Conservation (phyloP, 2,797 vertebrate genomes). For the Sciurus carolinensis region DNA sequence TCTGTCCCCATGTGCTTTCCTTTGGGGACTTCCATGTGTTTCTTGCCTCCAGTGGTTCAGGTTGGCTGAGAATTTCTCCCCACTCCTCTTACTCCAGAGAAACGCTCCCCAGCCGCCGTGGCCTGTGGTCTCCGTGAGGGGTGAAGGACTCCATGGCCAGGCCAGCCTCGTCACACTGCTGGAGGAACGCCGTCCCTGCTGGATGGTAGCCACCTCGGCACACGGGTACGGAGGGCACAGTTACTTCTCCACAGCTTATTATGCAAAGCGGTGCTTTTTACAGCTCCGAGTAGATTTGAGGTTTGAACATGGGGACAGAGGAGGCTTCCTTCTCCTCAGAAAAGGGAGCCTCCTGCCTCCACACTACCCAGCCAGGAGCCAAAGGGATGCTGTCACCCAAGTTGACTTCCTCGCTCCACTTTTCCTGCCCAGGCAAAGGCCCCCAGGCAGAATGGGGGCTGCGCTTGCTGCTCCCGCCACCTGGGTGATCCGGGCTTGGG, state of each 20-base stretch:
- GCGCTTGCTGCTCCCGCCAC: too few relatives aligned
- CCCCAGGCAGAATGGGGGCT: neutral
- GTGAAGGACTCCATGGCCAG: too few relatives aligned
- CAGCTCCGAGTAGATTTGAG: conserved; percentile 44
- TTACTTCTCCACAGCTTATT: neutral
- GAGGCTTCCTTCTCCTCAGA: neutral
- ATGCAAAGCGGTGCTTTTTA: conserved; percentile 46
- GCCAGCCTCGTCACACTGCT: too few relatives aligned
- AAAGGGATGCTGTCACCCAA: neutral
- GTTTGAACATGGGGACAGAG: neutral
- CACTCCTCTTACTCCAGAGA: too few relatives aligned
- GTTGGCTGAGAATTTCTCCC: neutral
- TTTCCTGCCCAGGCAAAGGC: neutral
- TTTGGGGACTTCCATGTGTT: conserved; percentile 34
- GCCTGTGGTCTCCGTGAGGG: too few relatives aligned
- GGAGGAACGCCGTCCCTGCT: too few relatives aligned
- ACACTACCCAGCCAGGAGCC: neutral
- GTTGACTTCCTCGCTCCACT: neutral
- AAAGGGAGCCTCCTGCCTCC: neutral
- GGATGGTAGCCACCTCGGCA: neutral
- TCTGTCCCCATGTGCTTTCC: neutral
- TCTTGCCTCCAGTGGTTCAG: conserved; percentile 34
- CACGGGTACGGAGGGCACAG: neutral
- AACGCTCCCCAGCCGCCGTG: too few relatives aligned
- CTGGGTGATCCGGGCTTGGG: too few relatives aligned